These are phyloP conservation scores for Agriopis leucophaearia DNA, from an alignment of 2,888 invertebrate species.

Conservation along the genomic window DNA sequence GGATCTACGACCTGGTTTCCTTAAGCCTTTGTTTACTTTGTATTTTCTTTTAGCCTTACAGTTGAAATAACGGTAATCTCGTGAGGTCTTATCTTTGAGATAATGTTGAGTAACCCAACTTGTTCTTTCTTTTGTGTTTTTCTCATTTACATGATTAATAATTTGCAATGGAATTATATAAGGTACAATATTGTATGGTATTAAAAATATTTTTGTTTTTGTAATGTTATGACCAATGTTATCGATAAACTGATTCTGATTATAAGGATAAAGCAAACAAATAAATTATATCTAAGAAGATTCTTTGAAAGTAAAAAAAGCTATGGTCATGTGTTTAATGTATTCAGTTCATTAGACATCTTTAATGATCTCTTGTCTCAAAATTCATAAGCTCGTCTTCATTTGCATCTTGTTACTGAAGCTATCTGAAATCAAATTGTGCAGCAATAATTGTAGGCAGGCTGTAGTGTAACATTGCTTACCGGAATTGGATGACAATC, in stretches of 20 bases:
- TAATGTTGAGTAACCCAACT: not conserved
- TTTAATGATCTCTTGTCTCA: constrained; percentile 29
- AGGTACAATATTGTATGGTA: too few species aligned
- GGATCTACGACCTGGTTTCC: not conserved
- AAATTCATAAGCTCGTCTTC: constrained; percentile 24
- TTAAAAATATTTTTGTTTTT: too few species aligned
- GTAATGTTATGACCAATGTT: not conserved
- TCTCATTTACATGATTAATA: not conserved
- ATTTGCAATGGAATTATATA: too few species aligned
- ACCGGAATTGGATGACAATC: constrained; percentile 70
- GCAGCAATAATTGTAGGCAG: constrained; percentile 10
- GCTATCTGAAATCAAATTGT: constrained; percentile 29
- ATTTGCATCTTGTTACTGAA: constrained; percentile 30
- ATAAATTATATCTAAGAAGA: not conserved
- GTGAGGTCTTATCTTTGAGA: not conserved
- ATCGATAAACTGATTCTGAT: too few species aligned
- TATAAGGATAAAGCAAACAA: not conserved
- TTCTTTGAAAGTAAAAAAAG: not conserved
- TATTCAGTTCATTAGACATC: constrained; percentile 27
- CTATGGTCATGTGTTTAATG: constrained; percentile 5
- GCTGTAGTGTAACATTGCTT: constrained; percentile 53
- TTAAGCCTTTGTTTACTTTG: constrained; percentile 22
- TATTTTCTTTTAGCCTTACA: constrained; percentile 4
- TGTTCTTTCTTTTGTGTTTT: too few species aligned
- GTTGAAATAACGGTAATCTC: not conserved